Percentiles rank a stretch among this genome's conserved stretches.
phyloP scores from a whole-genome alignment of 1,140 invertebrate species.

The Gerris buenoi region DNA sequence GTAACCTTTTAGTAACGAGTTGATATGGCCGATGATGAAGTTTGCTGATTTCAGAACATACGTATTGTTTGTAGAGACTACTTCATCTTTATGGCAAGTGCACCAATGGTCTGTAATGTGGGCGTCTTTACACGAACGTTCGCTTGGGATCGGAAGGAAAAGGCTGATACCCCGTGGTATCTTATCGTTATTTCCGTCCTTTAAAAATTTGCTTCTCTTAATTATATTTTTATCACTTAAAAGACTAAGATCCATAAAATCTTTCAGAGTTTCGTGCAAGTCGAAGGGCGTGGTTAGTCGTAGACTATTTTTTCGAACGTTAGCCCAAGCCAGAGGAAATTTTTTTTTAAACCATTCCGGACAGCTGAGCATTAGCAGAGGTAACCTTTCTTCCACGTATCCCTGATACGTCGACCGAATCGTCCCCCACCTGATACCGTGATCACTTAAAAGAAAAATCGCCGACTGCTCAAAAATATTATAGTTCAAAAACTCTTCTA shows the following conservation, averaged over 20 bases:
- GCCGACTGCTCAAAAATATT: constrained; percentile 35
- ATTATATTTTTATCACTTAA: constrained; percentile 26
- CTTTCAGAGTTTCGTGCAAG: constrained; percentile 45
- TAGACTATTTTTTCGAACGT: constrained; percentile 36
- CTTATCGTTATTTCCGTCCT: constrained; percentile 19
- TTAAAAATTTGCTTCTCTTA: constrained; percentile 22
- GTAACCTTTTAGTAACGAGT: constrained; percentile 40
- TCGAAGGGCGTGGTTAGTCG: constrained; percentile 44
- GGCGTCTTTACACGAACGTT: constrained; percentile 56
- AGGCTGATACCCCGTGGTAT: constrained; percentile 46
- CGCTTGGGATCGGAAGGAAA: constrained; percentile 50
- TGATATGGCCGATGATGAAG: constrained; percentile 44
- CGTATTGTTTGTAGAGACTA: constrained; percentile 34
- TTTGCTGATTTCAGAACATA: constrained; percentile 34
- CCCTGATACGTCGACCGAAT: constrained; percentile 46
- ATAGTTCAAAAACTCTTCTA: constrained; percentile 24
- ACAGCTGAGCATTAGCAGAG: constrained; percentile 43
- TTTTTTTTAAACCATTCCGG: constrained; percentile 41
- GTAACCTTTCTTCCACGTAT: constrained; percentile 50
- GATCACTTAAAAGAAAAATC: constrained; percentile 51
- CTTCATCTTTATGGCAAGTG: constrained; percentile 49
- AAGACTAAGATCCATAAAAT: constrained; percentile 37
- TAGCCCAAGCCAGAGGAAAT: constrained; percentile 34
- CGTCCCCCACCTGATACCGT: constrained; percentile 49
- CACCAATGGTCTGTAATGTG: constrained; percentile 69